A percentile compares a stretch with the other conserved stretches of the same genome.
phyloP scores from a whole-genome alignment of 2,888 invertebrate genomes.

The Caenorhabditis panamensis region DNA sequence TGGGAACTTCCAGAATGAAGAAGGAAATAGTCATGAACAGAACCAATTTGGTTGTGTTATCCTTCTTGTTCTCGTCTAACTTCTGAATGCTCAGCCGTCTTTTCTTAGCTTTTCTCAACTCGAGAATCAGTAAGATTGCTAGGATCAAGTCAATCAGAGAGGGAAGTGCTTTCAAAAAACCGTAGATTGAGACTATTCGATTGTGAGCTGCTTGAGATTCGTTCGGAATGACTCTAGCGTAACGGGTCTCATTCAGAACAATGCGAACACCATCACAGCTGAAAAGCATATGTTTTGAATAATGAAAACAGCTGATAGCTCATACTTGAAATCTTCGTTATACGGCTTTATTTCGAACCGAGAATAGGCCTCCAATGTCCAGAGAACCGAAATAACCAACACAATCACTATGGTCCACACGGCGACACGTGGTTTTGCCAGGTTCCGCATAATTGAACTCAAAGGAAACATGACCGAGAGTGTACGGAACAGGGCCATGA shows the following conservation, averaged over 20 bases:
- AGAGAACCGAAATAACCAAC: background rate
- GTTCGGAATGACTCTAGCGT: background rate
- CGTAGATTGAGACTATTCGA: constrained; percentile 5
- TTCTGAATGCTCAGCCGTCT: constrained; percentile 8
- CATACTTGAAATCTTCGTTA: background rate
- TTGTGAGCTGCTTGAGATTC: background rate
- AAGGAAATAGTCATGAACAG: constrained; percentile 33
- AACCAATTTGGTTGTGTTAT: constrained; percentile 22
- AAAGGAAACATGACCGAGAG: constrained; percentile 30
- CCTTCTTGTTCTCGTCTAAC: background rate
- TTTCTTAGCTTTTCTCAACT: background rate
- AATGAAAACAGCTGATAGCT: background rate
- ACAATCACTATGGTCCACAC: background rate
- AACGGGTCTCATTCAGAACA: background rate
- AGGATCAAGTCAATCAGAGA: constrained; percentile 13
- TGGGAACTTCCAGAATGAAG: constrained; percentile 33
- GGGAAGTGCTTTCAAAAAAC: constrained; percentile 18
- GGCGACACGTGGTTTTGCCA: constrained; percentile 8
- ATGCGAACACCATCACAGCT: constrained; percentile 20
- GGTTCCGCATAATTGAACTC: constrained; percentile 6
- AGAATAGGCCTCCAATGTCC: constrained; percentile 7
- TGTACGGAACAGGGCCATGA: constrained; percentile 11
- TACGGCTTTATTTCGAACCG: background rate
- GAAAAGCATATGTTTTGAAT: background rate
- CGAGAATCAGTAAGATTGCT: background rate